These are phyloP conservation scores for Vireo altiloquus DNA, from an alignment of 2,113 vertebrate species.

Conservation along the genomic window DNA sequence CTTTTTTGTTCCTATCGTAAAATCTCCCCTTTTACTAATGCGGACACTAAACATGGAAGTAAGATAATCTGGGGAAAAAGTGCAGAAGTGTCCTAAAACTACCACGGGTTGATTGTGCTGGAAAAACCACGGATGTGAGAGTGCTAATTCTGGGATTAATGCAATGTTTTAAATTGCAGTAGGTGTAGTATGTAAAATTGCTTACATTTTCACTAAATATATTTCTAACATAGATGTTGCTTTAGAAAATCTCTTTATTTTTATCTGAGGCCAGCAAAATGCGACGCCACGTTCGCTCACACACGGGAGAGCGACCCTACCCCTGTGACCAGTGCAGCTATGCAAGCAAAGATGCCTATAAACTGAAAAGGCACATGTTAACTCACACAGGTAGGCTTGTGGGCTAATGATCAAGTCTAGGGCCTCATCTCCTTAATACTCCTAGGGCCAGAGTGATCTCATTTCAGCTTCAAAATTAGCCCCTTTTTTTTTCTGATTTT, in stretches of 20 bases:
- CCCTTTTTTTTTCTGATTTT: neutral
- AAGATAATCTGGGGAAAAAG: neutral
- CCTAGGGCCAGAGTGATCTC: neutral
- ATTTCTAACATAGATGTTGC: neutral
- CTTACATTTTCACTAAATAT: neutral
- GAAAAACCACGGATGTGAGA: neutral
- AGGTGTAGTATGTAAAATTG: neutral
- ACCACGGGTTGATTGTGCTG: neutral
- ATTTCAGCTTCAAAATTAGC: neutral
- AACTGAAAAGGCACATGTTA: conserved; percentile 72
- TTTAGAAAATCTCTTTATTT: neutral
- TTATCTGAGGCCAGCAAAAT: conserved; percentile 67
- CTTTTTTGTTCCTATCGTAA: neutral
- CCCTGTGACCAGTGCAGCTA: conserved; percentile 66
- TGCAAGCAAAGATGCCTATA: conserved; percentile 68
- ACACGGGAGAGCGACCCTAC: conserved; percentile 71
- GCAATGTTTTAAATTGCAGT: neutral
- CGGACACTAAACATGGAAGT: neutral
- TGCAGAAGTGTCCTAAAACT: neutral
- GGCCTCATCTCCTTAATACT: neutral
- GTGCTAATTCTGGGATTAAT: neutral
- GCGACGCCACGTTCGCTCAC: conserved; percentile 61
- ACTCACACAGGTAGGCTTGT: conserved; percentile 68
- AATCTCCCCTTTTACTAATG: neutral
- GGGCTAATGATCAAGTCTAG: neutral